phyloP scores from a whole-genome alignment of 2,888 invertebrate species.

The Caenorhabditis japonica region DNA sequence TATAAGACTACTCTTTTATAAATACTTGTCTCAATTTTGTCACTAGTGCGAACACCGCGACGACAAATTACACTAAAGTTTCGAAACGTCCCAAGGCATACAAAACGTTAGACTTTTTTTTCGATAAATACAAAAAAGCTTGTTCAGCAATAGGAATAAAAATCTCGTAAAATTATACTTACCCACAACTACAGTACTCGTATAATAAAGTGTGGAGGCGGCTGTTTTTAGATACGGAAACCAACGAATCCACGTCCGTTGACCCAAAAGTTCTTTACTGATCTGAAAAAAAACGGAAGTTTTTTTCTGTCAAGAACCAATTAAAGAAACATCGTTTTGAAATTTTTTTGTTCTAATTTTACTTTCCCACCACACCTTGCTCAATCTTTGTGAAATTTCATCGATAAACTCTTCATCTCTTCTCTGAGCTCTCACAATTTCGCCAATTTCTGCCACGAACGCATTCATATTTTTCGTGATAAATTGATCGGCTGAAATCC shows the following conservation, averaged over 20 bases:
- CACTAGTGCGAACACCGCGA: too few species aligned
- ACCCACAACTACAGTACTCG: constrained; percentile 68
- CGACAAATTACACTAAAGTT: too few species aligned
- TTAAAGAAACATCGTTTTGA: neutral
- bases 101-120: too few species aligned
- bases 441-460: constrained; percentile 69
- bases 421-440: constrained; percentile 70
- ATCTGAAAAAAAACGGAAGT: constrained; percentile 45
- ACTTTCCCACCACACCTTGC: too few species aligned
- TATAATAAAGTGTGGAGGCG: constrained; percentile 66
- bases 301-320: too few species aligned
- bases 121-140: too few species aligned
- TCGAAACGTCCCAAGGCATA: too few species aligned
- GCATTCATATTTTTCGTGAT: constrained; percentile 51
- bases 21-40: too few species aligned
- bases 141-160: too few species aligned
- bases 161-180: neutral
- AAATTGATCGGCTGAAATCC: constrained; percentile 16
- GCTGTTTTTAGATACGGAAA: constrained; percentile 63
- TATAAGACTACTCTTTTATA: too few species aligned
- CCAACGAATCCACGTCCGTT: constrained; percentile 64
- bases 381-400: constrained; percentile 56
- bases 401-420: constrained; percentile 72
- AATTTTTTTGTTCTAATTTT: constrained; percentile 2
- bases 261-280: constrained; percentile 60